These are phyloP conservation scores for Dynastes maya DNA, from an alignment of 2,888 invertebrate species.

Conservation along the genomic window DNA sequence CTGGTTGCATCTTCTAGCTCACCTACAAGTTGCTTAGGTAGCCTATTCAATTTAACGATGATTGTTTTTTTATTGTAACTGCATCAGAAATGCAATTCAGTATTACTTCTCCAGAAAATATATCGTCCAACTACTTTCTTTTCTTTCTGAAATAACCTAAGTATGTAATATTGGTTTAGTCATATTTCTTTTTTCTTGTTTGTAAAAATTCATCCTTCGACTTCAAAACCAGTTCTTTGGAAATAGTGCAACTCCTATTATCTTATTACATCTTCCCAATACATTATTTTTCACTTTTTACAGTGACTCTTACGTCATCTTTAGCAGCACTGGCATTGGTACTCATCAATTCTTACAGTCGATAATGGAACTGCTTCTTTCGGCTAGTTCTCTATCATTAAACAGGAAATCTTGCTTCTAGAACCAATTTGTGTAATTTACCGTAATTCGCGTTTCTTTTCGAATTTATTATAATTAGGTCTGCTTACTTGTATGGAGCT, in stretches of 20 bases:
- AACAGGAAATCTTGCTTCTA: background rate
- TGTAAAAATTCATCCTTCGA: too few relatives aligned
- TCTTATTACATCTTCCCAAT: background rate
- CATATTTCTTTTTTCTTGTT: too few relatives aligned
- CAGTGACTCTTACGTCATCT: background rate
- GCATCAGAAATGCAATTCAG: too few relatives aligned
- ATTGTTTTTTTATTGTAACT: too few relatives aligned
- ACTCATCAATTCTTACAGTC: background rate
- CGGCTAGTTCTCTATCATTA: background rate
- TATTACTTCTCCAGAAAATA: too few relatives aligned
- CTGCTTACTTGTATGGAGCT: background rate
- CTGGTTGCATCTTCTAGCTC: too few relatives aligned
- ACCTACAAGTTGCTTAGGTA: too few relatives aligned
- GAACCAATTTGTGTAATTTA: slow-evolving; percentile 3
- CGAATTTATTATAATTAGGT: background rate
- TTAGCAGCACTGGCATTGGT: background rate
- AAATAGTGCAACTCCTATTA: background rate
- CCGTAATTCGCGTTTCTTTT: background rate
- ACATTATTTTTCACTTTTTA: background rate
- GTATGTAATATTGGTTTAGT: too few relatives aligned
- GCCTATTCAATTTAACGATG: too few relatives aligned
- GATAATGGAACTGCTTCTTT: background rate
- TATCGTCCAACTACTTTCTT: too few relatives aligned
- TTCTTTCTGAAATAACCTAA: too few relatives aligned
- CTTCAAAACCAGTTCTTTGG: too few relatives aligned